Evolutionary conservation across 2,888 invertebrate species (phyloP), one percentile per base, ranked within the genome.

Genomic region (Rhingia rostrata): DNA sequence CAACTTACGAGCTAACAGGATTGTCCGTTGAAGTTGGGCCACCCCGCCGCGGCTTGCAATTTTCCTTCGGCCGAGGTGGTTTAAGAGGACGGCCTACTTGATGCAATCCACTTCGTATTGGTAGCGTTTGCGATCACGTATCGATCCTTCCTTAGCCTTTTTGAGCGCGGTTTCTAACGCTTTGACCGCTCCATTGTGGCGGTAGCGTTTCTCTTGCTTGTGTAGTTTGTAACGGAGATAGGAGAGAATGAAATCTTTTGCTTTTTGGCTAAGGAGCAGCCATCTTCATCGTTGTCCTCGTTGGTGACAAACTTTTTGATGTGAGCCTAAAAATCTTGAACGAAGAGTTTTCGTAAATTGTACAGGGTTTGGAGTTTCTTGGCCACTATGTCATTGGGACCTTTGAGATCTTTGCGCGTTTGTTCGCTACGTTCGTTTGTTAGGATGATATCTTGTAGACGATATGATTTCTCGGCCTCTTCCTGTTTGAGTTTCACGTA

Each of bases 161-260:
- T 97, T 97, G 87, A 98, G 94, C 10, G 99, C 99, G 33, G 97
- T 96, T 92, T 99, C 99, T 81, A 99, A 93, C 64, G 98, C 98
- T 92, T 99, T 99, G 41, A 99, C 99, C 99, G 95, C 90, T 99
- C 99, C 97, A 98, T 98, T 82, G 99, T 99, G 72, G 98, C 99
- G 95, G 83, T 99, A 94, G 86, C 99, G 95, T 92, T 99, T 99
- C 93, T 99, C 99, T 88, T 99, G 93, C 92, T 99, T 99, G 86
- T n/a, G n/a, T n/a, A n/a, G n/a, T n/a, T n/a, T n/a, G n/a, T n/a
- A n/a, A n/a, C n/a, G n/a, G n/a, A n/a, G n/a, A n/a, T n/a, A n/a
- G 93, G 95, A 99, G 99, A 89, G 97, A 97, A 92, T 89, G 97
- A 97, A 92, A 99, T 99, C 94, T 99, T 99, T 92, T 99, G 99